Evolutionary conservation across 2,113 vertebrate genomes (phyloP).

Genomic region (Prunella himalayana): DNA sequence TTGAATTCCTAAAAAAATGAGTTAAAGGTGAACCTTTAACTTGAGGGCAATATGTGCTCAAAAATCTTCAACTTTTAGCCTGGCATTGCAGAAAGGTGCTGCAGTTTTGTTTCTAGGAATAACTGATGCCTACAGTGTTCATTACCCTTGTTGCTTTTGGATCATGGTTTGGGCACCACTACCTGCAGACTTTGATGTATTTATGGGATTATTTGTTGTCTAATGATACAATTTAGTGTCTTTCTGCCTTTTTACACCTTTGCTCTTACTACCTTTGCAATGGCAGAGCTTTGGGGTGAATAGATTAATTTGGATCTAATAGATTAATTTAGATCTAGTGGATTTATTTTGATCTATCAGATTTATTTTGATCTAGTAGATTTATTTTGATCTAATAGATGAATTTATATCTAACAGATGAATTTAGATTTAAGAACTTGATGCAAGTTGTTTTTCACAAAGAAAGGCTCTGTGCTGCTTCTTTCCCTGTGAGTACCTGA

Average conservation of each 20-base stretch:
- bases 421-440: background rate
- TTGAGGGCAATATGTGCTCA: background rate
- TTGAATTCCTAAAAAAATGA: background rate
- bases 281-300: background rate
- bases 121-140: background rate
- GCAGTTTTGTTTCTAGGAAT: background rate
- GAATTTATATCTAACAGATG: rapidly evolving
- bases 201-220: background rate
- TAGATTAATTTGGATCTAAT: too few species aligned
- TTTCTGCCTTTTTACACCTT: background rate
- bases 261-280: background rate
- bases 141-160: background rate
- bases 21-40: background rate
- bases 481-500: background rate
- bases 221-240: background rate
- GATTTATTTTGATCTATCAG: too few species aligned
- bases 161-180: background rate
- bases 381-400: background rate
- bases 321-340: too few species aligned
- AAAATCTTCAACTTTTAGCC: background rate
- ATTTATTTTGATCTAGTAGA: too few species aligned
- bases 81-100: background rate
- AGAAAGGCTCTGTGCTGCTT: background rate
- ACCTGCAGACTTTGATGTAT: background rate
- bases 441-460: background rate